Base-by-base conservation (phyloP, 1,140 invertebrate species). In the Asobara japonica region DNA sequence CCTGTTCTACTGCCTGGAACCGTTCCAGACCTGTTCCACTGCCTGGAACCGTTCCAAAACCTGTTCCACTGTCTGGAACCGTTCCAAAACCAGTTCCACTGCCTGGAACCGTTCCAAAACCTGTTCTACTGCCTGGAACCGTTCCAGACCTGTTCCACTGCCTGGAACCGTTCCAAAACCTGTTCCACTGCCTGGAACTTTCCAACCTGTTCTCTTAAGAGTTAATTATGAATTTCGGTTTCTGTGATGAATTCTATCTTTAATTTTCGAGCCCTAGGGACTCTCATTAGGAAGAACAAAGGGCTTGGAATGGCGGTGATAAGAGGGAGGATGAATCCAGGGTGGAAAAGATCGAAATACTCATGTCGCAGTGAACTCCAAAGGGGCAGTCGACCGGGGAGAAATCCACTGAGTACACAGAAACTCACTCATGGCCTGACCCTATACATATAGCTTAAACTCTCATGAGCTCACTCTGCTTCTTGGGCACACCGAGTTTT, bases 391-490 rank as follows among this genome's bases (percentile, higher is more conserved):
- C 27, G 31, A 56, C 60, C 60, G 31, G 20, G n/a, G 22, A 25
- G 51, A 69, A 69, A 56, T 60, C 60, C 51, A 18, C 64, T 38
- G 68, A 60, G 33, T 62, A 69, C 68, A 69, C 56, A 38, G 68
- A 69, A 69, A 69, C 60, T 36, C 68, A 69, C 68, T 69, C 68
- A 61, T 62, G 29, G 16, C 27, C 51, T 38, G 60, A 62, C 48
- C n/a, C 27, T 33, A 29, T 61, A 20, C 29, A 62, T 38, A 25
- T 33, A 61, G 25, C 18, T 18, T 25, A 56, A 56, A 56, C 41
- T 45, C 13, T 16, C 13, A 13, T 45, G 41, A 45, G 18, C 41
- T 45, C 11, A 18, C 41, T 45, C 41, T 7, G 7, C 10, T 45
- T 16, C 41, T 45, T 45, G 5, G 18, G 18, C 41, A 45, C 13